Conservation (phyloP, 2,888 invertebrate species). For the Imbricaverruca yamaguchii region DNA sequence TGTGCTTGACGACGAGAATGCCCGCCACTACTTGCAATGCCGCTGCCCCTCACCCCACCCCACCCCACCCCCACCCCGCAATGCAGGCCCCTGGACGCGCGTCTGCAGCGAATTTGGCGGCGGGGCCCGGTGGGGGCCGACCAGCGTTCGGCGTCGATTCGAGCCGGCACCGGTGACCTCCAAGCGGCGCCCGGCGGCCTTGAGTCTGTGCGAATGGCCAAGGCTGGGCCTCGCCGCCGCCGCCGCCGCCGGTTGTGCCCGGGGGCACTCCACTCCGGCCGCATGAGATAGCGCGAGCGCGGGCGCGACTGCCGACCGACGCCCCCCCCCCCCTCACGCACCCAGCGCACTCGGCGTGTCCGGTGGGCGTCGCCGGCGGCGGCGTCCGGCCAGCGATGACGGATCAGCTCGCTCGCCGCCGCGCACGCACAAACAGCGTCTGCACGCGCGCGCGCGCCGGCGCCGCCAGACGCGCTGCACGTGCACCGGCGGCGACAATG, state of each 20-base stretch:
- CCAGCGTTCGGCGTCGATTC: background rate
- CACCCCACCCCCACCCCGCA: background rate
- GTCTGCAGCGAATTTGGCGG: background rate
- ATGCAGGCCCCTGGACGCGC: background rate
- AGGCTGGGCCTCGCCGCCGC: background rate
- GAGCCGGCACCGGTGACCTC: constrained; percentile 11
- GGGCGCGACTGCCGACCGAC: too few relatives aligned
- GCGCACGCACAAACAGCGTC: too few relatives aligned
- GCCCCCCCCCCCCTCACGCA: too few relatives aligned
- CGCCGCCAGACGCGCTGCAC: background rate
- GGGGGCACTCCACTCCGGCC: background rate
- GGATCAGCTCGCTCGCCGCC: too few relatives aligned
- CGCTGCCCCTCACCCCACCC: background rate
- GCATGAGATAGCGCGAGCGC: background rate
- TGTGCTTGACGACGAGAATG: background rate
- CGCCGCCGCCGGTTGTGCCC: background rate
- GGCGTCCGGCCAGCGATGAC: too few relatives aligned
- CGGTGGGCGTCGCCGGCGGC: too few relatives aligned
- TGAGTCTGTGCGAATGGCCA: background rate
- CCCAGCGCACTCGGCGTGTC: too few relatives aligned
- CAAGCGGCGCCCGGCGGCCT: background rate
- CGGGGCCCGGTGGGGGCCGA: background rate
- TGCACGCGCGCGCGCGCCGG: background rate
- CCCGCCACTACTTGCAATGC: background rate
- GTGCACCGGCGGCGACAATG: background rate